Evolutionary conservation across 2,113 vertebrate genomes (phyloP).

Genomic region (Pelvicachromis taeniatus): DNA sequence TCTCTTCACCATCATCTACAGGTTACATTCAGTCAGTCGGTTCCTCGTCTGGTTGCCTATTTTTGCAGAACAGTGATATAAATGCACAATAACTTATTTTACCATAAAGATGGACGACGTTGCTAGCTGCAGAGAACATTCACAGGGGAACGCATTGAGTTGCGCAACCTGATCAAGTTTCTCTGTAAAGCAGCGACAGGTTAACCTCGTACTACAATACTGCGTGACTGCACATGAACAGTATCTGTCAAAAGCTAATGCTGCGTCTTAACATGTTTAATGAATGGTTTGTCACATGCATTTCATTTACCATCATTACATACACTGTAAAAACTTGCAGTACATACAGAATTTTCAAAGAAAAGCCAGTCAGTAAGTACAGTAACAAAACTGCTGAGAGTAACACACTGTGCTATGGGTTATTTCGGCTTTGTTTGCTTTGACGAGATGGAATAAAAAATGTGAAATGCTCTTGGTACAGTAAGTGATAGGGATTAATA

Average conservation of each 20-base stretch:
- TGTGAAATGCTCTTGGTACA: constrained; percentile 16
- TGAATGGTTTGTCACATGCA: constrained; percentile 59
- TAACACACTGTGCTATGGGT: constrained; percentile 1
- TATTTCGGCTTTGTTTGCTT: not conserved
- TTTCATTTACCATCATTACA: constrained; percentile 43
- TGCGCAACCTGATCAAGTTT: not conserved
- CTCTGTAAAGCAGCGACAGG: not conserved
- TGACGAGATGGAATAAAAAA: constrained; percentile 7
- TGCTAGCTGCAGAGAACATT: not conserved
- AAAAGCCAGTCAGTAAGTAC: constrained; percentile 49
- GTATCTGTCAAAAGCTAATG: constrained; percentile 38
- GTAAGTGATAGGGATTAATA: constrained; percentile 44
- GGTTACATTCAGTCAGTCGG: constrained; percentile 81
- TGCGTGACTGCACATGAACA: constrained; percentile 16
- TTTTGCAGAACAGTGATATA: constrained; percentile 56
- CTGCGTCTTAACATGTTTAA: constrained; percentile 44
- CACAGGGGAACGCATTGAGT: not conserved
- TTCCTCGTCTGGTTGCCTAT: constrained; percentile 64
- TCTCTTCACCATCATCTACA: constrained; percentile 47
- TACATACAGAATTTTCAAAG: constrained; percentile 46
- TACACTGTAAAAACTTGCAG: constrained; percentile 45
- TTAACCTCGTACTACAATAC: constrained; percentile 36
- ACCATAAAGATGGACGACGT: constrained; percentile 23
- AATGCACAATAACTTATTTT: constrained; percentile 53
- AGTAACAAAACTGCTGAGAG: constrained; percentile 37